These are phyloP conservation scores for Thera britannica DNA, from an alignment of 2,888 invertebrate species.

Conservation along the genomic window DNA sequence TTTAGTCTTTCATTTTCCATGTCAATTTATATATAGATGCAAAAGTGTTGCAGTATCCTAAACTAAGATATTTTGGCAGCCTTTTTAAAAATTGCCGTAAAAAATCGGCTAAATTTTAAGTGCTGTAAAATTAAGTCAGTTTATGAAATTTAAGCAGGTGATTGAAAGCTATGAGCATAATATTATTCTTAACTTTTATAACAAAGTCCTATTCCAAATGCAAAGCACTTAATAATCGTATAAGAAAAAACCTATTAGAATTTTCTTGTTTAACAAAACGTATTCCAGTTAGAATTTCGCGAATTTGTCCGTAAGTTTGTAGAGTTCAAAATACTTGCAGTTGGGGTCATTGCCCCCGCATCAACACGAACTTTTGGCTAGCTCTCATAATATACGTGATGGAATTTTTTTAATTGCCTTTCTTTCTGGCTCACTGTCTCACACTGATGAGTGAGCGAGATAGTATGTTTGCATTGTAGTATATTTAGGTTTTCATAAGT, in stretches of 20 bases:
- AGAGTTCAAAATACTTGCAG: conserved; percentile 56
- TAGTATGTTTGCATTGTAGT: conserved; percentile 1
- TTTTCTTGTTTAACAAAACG: background rate
- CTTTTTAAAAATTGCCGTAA: too few species aligned
- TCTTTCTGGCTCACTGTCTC: conserved; percentile 52
- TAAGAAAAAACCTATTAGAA: conserved; percentile 5
- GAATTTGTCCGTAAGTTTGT: conserved; percentile 12
- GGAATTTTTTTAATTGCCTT: conserved; percentile 73
- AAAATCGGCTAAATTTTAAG: too few species aligned
- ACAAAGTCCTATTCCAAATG: background rate
- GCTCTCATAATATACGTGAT: conserved; percentile 72
- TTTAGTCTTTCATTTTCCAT: too few species aligned
- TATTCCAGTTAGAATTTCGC: background rate
- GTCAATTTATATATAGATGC: too few species aligned
- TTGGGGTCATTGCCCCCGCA: conserved; percentile 57
- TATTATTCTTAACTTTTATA: background rate
- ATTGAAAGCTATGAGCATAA: background rate
- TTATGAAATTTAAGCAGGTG: too few species aligned
- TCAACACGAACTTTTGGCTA: conserved; percentile 69
- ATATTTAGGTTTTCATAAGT: background rate
- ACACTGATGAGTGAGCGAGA: conserved; percentile 51
- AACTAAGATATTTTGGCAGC: too few species aligned
- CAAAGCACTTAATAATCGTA: background rate
- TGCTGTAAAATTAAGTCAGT: too few species aligned
- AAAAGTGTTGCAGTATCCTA: too few species aligned